Evolutionary conservation across 1,140 invertebrate species (phyloP).

Genomic region (Archegozetes longisetosus): DNA sequence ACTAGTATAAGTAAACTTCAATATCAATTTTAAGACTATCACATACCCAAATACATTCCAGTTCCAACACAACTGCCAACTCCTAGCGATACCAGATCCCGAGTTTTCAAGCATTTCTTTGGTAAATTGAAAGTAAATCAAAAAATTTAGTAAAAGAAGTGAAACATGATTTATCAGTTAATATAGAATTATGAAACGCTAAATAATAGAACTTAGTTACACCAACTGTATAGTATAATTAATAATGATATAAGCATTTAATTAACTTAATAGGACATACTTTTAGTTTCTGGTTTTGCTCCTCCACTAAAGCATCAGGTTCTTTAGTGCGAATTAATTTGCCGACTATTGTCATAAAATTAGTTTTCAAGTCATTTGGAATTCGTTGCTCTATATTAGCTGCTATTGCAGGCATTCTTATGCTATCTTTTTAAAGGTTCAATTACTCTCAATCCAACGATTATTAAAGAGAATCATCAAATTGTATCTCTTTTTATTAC

Average conservation of each 20-base stretch:
- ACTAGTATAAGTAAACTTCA: too few species aligned
- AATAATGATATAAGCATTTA: too few species aligned
- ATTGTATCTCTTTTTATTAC: too few species aligned
- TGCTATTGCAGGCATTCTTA: background rate
- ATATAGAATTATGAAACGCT: too few species aligned
- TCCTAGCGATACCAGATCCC: conserved; percentile 70
- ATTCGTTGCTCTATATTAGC: background rate
- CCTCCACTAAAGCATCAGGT: conserved; percentile 44
- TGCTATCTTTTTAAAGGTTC: too few species aligned
- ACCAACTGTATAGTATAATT: too few species aligned
- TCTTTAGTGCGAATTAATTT: conserved; percentile 64
- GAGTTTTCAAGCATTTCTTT: conserved; percentile 73
- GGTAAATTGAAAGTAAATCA: conserved; percentile 24
- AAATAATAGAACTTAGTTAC: too few species aligned
- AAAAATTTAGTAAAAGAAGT: too few species aligned
- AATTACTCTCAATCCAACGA: too few species aligned
- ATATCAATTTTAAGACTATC: too few species aligned
- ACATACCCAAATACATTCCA: conserved; percentile 62
- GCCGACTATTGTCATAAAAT: conserved; percentile 47
- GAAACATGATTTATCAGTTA: too few species aligned
- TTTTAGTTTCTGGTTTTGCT: conserved; percentile 26
- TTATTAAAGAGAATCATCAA: too few species aligned
- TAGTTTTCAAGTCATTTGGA: conserved; percentile 16
- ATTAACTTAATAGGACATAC: conserved; percentile 12
- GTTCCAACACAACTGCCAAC: conserved; percentile 83